Conservation (phyloP, 2,113 vertebrate genomes). For the Cyanoderma ruficeps region DNA sequence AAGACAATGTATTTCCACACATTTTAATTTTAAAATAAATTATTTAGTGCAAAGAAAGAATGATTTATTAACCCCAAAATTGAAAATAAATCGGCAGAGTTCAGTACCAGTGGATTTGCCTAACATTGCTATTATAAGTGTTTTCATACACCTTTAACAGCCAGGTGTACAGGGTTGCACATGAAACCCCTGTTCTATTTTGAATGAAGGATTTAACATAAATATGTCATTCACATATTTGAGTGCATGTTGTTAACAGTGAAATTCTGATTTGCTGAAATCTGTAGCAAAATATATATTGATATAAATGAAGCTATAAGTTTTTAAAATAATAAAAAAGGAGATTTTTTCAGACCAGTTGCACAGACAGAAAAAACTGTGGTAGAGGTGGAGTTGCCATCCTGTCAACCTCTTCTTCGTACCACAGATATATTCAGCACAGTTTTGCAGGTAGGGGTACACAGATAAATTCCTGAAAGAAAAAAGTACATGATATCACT, state of each 20-base stretch:
- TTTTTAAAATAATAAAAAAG: background rate
- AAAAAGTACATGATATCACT: background rate
- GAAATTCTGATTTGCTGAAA: background rate
- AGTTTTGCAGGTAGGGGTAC: background rate
- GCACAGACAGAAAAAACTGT: background rate
- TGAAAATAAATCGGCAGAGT: background rate
- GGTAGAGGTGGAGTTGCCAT: background rate
- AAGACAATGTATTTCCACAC: background rate
- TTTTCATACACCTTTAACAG: background rate
- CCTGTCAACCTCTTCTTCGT: background rate
- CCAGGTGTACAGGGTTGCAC: background rate
- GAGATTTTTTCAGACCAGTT: background rate
- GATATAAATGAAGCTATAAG: background rate
- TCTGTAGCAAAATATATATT: background rate
- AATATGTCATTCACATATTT: background rate
- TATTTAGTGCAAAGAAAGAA: background rate
- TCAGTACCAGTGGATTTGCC: background rate
- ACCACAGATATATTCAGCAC: background rate
- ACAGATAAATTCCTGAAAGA: background rate
- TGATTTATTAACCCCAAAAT: background rate
- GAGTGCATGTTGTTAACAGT: background rate
- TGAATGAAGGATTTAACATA: background rate
- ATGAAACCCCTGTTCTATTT: background rate
- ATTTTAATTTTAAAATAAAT: background rate
- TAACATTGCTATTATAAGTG: background rate